Percentiles rank a stretch among this genome's conserved stretches.
Conservation (phyloP, 2,797 vertebrate genomes). For the Peromyscus attwateri region DNA sequence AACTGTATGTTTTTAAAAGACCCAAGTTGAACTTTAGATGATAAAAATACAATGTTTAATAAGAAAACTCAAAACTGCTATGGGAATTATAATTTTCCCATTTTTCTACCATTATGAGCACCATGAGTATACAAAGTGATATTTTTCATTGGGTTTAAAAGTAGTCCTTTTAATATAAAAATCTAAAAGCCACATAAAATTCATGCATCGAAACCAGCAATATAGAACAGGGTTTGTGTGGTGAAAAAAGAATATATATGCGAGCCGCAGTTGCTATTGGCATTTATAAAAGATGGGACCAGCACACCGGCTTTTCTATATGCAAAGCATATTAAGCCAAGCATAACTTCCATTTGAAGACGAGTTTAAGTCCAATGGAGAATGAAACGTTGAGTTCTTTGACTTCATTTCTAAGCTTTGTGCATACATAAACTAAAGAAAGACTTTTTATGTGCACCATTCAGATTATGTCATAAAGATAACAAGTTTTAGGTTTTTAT, state of each 20-base stretch:
- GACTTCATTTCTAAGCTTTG: slow-evolving; percentile 68
- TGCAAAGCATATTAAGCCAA: slow-evolving; percentile 72
- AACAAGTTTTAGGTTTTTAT: slow-evolving; percentile 55
- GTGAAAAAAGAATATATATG: slow-evolving; percentile 35
- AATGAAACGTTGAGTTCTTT: slow-evolving; percentile 65
- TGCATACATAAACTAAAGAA: slow-evolving; percentile 49
- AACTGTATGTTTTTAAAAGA: neutral
- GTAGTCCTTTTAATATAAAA: slow-evolving; percentile 67
- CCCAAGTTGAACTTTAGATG: neutral
- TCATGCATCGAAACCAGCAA: slow-evolving; percentile 55
- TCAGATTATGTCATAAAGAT: slow-evolving; percentile 59
- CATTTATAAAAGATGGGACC: slow-evolving; percentile 64
- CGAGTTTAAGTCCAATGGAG: slow-evolving; percentile 67
- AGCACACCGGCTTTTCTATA: slow-evolving; percentile 55
- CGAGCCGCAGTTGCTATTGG: slow-evolving; percentile 33
- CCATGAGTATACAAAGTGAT: slow-evolving; percentile 48
- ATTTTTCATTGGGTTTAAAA: slow-evolving; percentile 67
- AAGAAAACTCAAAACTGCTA: slow-evolving; percentile 39
- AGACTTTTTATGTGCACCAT: slow-evolving; percentile 52
- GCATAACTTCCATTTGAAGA: slow-evolving; percentile 76
- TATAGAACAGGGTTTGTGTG: slow-evolving; percentile 54
- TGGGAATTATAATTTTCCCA: slow-evolving; percentile 56
- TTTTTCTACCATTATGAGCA: slow-evolving; percentile 61
- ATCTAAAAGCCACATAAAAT: slow-evolving; percentile 60
- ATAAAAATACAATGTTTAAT: slow-evolving; percentile 48